These are phyloP conservation scores for Microcebus jonahi DNA, from an alignment of 2,113 vertebrate genomes.

Conservation along the genomic window DNA sequence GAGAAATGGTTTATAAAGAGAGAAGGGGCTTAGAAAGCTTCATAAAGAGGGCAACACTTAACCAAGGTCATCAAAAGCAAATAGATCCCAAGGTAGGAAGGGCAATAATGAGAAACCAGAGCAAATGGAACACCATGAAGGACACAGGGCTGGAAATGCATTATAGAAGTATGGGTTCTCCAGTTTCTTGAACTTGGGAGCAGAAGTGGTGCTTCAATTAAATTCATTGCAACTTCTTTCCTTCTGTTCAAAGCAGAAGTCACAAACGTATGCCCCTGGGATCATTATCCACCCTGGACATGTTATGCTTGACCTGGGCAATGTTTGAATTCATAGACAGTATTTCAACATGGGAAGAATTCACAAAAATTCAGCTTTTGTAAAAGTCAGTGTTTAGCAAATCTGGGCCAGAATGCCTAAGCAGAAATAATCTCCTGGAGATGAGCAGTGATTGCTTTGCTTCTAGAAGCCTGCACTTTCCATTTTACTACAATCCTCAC, in stretches of 20 bases:
- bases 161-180: neutral
- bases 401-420: neutral
- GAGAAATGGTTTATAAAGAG: neutral
- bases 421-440: neutral
- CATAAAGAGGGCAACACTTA: neutral
- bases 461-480: neutral
- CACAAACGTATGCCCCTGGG: neutral
- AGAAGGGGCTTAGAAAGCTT: neutral
- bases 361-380: neutral
- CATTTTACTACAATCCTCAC: neutral
- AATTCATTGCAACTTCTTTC: neutral
- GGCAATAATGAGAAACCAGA: neutral
- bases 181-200: neutral
- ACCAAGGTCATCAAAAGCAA: neutral
- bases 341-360: slow-evolving; percentile 20
- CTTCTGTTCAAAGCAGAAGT: neutral
- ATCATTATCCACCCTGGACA: neutral
- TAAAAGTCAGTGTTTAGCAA: neutral
- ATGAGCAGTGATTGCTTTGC: accelerated
- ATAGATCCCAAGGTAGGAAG: neutral
- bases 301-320: neutral
- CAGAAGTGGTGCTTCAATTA: neutral
- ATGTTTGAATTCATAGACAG: neutral
- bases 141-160: too few species aligned
- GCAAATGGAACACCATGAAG: neutral